Conservation (phyloP, 2,113 vertebrate species). For the Platichthys flesus region DNA sequence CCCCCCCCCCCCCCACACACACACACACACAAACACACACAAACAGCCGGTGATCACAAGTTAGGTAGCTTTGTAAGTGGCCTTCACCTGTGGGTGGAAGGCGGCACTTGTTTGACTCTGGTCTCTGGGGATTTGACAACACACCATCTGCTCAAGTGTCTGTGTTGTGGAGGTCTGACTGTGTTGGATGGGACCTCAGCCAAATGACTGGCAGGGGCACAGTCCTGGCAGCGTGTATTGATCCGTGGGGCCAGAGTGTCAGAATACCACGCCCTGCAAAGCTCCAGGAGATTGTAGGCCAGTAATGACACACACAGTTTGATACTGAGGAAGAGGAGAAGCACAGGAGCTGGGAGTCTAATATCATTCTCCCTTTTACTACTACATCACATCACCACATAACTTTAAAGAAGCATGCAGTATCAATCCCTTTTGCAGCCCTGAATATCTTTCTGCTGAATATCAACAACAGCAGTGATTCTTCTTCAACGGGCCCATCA, state of each 20-base stretch:
- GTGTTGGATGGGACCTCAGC: conserved; percentile 35
- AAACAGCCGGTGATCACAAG: conserved; percentile 35
- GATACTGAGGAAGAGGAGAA: conserved; percentile 8
- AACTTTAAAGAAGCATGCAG: neutral
- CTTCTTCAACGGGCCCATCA: conserved; percentile 35
- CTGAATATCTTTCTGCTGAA: conserved; percentile 16
- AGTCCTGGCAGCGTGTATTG: conserved; percentile 14
- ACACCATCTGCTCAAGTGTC: conserved; percentile 55
- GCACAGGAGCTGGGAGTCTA: neutral
- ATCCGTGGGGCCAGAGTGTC: conserved; percentile 7
- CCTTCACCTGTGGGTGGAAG: conserved; percentile 30
- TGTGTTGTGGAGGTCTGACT: conserved; percentile 11
- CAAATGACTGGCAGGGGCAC: conserved; percentile 42
- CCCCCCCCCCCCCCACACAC: neutral
- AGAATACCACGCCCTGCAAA: conserved; percentile 21
- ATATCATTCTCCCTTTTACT: neutral
- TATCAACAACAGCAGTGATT: conserved; percentile 21
- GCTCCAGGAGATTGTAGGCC: conserved; percentile 29
- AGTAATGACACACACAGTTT: conserved; percentile 52
- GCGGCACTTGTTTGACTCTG: conserved; percentile 47
- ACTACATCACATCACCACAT: neutral
- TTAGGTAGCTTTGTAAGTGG: conserved; percentile 11
- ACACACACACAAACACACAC: conserved; percentile 8
- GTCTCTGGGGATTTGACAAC: conserved; percentile 52
- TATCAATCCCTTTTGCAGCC: conserved; percentile 1